phyloP scores from a whole-genome alignment of 1,140 invertebrate genomes.

The Halictus rubicundus region DNA sequence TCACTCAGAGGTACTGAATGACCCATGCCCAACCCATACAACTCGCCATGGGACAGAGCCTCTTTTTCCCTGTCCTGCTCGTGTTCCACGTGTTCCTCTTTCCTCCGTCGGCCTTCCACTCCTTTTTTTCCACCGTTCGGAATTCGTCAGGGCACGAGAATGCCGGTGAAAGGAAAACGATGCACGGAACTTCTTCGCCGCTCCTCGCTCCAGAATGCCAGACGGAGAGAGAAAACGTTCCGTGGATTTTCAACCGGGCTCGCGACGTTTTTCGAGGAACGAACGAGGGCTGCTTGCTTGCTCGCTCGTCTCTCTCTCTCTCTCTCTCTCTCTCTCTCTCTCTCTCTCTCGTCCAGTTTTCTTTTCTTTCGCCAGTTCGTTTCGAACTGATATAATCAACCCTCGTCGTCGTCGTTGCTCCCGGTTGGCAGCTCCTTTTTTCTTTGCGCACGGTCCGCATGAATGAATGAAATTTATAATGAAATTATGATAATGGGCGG shows the following conservation, averaged over 20 bases:
- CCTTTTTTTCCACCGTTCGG: not conserved
- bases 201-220: not conserved
- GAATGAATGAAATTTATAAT: constrained; percentile 1
- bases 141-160: constrained; percentile 49
- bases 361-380: not conserved
- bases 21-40: constrained; percentile 66
- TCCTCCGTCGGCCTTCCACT: constrained; percentile 21
- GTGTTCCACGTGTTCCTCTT: constrained; percentile 46
- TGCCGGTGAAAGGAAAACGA: constrained; percentile 39
- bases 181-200: constrained; percentile 13
- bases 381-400: not conserved
- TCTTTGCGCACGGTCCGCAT: not conserved
- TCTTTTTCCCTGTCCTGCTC: constrained; percentile 59
- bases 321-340: too few species aligned
- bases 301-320: too few species aligned
- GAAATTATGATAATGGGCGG: not conserved
- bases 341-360: not conserved
- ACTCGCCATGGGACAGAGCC: constrained; percentile 60
- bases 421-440: not conserved
- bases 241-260: not conserved
- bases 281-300: not conserved
- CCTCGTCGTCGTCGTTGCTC: not conserved
- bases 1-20: constrained; percentile 71
- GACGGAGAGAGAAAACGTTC: too few species aligned
- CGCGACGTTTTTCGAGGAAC: not conserved